Conservation (phyloP, 1,140 invertebrate species). For the Polyergus mexicanus region DNA sequence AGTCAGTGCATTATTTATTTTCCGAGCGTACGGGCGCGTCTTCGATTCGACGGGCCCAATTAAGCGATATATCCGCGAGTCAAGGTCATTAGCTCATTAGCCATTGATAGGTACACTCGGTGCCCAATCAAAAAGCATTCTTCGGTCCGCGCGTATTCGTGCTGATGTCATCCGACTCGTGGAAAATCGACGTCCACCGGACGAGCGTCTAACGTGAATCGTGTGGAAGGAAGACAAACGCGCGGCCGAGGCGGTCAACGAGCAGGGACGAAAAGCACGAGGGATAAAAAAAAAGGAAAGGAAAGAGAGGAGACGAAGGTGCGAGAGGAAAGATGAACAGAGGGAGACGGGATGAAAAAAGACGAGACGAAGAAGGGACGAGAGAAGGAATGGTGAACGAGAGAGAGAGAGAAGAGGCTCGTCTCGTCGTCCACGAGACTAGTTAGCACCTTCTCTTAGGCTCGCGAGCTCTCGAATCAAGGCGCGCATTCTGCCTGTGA, state of each 20-base stretch:
- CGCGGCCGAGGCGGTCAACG: constrained; percentile 44
- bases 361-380: constrained; percentile 40
- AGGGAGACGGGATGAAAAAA: not conserved
- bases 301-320: constrained; percentile 22
- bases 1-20: constrained; percentile 64
- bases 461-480: constrained; percentile 79
- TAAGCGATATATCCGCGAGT: constrained; percentile 62
- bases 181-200: constrained; percentile 75
- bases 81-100: constrained; percentile 78
- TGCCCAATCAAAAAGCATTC: constrained; percentile 83
- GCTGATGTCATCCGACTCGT: constrained; percentile 74
- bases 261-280: constrained; percentile 33
- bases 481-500: constrained; percentile 77
- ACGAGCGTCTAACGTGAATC: constrained; percentile 64
- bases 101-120: constrained; percentile 73
- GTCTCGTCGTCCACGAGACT: constrained; percentile 75
- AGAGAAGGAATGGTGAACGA: constrained; percentile 37
- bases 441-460: constrained; percentile 83
- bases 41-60: constrained; percentile 73
- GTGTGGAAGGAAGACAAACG: constrained; percentile 63
- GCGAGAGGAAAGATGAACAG: not conserved
- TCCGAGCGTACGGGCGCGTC: constrained; percentile 46
- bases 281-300: constrained; percentile 26
- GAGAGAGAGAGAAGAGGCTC: constrained; percentile 65
- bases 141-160: constrained; percentile 72